phyloP scores from a whole-genome alignment of 2,797 vertebrate species.

The Muscicapa striata region DNA sequence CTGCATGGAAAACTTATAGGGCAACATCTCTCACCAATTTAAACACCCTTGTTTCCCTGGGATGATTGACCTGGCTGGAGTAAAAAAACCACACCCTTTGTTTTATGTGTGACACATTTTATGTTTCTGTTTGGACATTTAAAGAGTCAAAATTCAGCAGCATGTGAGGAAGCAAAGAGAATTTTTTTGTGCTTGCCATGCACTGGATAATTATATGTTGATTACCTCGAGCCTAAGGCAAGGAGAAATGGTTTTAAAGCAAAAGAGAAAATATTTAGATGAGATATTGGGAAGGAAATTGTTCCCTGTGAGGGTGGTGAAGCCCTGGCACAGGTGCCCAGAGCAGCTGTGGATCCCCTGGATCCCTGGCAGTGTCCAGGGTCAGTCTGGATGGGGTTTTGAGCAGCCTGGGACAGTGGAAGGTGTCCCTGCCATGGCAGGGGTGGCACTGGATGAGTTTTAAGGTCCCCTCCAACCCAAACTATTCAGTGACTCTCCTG shows the following conservation, averaged over 20 bases:
- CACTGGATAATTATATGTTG: background rate
- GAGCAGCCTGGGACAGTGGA: background rate
- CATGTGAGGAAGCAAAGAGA: background rate
- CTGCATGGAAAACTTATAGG: fast-evolving
- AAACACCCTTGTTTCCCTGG: background rate
- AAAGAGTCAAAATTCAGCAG: background rate
- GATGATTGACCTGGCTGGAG: background rate
- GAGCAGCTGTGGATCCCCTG: background rate
- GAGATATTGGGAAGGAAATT: background rate
- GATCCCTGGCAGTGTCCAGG: background rate
- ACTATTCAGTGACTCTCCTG: background rate
- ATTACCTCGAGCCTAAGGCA: fast-evolving
- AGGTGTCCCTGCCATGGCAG: background rate
- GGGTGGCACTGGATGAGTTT: fast-evolving
- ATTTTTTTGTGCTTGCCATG: fast-evolving
- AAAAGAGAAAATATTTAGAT: background rate
- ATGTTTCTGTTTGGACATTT: background rate
- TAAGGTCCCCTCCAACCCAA: background rate
- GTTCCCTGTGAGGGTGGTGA: fast-evolving
- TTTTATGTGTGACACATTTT: background rate
- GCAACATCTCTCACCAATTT: background rate
- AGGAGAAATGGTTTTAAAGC: background rate
- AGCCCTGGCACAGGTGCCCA: background rate
- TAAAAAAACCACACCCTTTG: background rate
- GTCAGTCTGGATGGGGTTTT: background rate